Base-by-base conservation (phyloP, 2,797 vertebrate species). In the Taeniopygia guttata region DNA sequence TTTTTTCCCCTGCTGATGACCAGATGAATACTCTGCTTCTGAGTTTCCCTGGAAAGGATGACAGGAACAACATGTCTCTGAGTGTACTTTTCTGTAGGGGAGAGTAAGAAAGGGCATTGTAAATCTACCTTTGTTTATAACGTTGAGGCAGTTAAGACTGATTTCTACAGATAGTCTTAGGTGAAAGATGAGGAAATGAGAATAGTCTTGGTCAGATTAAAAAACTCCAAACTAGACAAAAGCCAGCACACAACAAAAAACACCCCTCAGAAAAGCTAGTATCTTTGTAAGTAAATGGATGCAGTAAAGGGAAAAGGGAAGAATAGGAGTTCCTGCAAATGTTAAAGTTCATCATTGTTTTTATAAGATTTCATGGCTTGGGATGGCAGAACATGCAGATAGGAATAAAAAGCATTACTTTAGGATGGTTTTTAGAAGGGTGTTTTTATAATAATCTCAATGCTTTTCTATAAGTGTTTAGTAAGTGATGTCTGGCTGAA, bases 251-350 rank as follows among this genome's bases (percentile, higher is more conserved):
- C 11, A 19, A 13, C 27, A 66, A n/a, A 70, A 58, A 62, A 5
- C 6, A 38, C 4, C 1, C 6, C 7, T 5, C 13, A 30, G 7
- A 58, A 40, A 49, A 85, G 5, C 10, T 34, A 13, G 0, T 55
- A 6, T 38, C 19, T 59, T 75, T 6, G 2, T 30, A 36, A 70
- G 16, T 68, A 81, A 75, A 79, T 2, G 34, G 40, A 10, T 87
- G 5, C 34, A 30, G 1, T 72, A 42, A 26, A 49, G 18, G 40
- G 22, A 36, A 80, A 48, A 36, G 9, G 49, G 36, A 55, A 38
- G 30, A 83, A 27, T 15, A 9, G 16, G 7, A 2, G 0, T 20
- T 84, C 34, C 88, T 64, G 20, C 36, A 78, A 36, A 29, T 80
- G 46, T 16, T 19, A 29, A 9, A 66, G 5, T 30, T 59, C 2